Percentiles rank a stretch among this genome's conserved stretches.
phyloP scores from a whole-genome alignment of 2,888 invertebrate genomes.

The Hartigia nigra region DNA sequence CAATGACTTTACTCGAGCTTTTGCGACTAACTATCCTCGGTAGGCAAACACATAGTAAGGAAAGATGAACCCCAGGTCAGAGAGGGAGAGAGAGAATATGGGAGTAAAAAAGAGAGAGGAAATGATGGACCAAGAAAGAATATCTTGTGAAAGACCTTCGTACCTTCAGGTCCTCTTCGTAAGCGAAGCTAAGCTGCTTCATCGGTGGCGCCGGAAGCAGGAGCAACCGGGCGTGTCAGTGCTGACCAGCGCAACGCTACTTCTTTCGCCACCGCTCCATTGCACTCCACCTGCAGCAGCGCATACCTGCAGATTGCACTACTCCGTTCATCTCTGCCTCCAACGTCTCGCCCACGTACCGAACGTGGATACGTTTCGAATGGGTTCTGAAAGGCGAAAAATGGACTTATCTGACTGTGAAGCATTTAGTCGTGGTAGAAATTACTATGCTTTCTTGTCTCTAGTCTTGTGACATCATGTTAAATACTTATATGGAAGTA shows the following conservation, averaged over 20 bases:
- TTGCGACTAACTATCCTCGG: not conserved
- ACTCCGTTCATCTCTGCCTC: constrained; percentile 37
- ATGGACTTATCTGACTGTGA: not conserved
- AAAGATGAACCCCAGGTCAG: not conserved
- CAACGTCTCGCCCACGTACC: constrained; percentile 44
- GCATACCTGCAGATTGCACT: not conserved
- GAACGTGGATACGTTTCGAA: constrained; percentile 18
- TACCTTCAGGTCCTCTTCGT: not conserved
- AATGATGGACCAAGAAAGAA: not conserved
- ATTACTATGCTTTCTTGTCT: not conserved
- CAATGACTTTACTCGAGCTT: not conserved
- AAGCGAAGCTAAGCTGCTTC: constrained; percentile 13
- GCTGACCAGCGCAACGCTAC: constrained; percentile 60
- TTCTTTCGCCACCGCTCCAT: constrained; percentile 49
- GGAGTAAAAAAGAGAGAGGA: not conserved
- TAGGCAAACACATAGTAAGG: not conserved
- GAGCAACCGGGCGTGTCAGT: constrained; percentile 57
- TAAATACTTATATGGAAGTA: not conserved
- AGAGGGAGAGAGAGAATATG: not conserved
- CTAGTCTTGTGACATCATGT: not conserved
- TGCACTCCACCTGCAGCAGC: constrained; percentile 22
- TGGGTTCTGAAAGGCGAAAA: not conserved
- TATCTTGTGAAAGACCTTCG: not conserved
- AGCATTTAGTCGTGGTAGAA: not conserved
- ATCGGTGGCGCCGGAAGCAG: constrained; percentile 57